These are phyloP conservation scores for Oligia latruncula DNA, from an alignment of 2,888 invertebrate genomes.

Conservation along the genomic window DNA sequence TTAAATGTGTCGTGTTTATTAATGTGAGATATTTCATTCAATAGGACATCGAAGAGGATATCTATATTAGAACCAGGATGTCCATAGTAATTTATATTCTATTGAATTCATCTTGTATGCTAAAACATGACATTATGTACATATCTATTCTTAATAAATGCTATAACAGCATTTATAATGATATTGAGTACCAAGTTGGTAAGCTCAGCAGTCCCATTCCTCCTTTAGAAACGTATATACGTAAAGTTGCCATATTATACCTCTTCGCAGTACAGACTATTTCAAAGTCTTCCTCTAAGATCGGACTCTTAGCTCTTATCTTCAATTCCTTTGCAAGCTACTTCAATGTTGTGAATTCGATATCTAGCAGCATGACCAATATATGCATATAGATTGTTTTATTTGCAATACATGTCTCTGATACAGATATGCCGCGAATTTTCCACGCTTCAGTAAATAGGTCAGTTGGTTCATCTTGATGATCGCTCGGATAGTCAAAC, in stretches of 20 bases:
- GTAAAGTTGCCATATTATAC: background rate
- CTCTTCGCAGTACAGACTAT: background rate
- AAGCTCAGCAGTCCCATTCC: background rate
- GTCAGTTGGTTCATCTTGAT: conserved; percentile 55
- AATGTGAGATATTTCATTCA: background rate
- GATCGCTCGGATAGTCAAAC: conserved; percentile 51
- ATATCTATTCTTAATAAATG: background rate
- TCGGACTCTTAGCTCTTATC: conserved; percentile 21
- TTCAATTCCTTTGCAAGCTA: conserved; percentile 49
- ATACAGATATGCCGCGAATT: conserved; percentile 27
- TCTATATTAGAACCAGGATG: background rate
- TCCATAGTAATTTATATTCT: too few relatives aligned
- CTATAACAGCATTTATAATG: background rate
- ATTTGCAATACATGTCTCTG: conserved; percentile 36
- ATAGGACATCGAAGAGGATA: background rate
- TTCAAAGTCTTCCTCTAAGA: conserved; percentile 32
- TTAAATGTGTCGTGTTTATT: background rate
- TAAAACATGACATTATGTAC: background rate
- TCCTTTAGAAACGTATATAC: background rate
- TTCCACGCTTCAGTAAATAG: conserved; percentile 55
- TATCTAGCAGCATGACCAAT: conserved; percentile 12
- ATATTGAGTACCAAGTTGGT: background rate
- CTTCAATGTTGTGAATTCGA: conserved; percentile 39
- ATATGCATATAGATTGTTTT: conserved; percentile 45
- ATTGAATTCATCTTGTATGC: background rate